Base-by-base conservation (phyloP, 2,113 vertebrate species). In the Brienomyrus brachyistius region DNA sequence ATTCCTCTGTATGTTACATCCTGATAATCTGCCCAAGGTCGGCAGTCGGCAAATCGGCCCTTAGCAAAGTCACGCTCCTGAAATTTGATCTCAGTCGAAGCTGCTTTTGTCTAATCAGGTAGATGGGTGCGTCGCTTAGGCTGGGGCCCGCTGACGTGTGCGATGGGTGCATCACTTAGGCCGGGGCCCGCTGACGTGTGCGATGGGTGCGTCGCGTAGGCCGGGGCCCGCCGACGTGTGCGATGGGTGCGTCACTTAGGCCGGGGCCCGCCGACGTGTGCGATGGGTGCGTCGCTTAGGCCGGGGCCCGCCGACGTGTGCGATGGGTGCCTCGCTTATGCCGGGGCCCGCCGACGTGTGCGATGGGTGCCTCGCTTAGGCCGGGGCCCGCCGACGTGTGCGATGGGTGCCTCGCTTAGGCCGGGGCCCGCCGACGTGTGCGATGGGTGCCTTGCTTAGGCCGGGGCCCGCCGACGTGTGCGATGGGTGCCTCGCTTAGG, bases 81-180 rank as follows among this genome's bases (percentile, higher is more conserved):
- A 91, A 93, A 91, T 92, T 93, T 94, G 92, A 92, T 93, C 91
- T 91, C 91, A 91, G 94, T 91, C 88, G 88, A 93, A 92, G 66
- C 66, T 92, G 93, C 92, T 94, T 90, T 91, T 54, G 83, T 21
- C 88, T 90, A 91, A 91, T 93, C 91, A 80, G 90, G 90, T 90
- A 90, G 90, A 2, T n/a, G 4, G 62, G 45, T 11, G 35, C 45
- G 0, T 40, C 0, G 15, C 31, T 2, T 3, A 31, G 74, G 10
- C 74, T 5, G n/a, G 11, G 35, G 70, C 35, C 9, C 9, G 5
- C 56, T 23, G 56, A 13, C 48, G 48, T 11, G 48, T 11, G 10
- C 40, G 90, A 2, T n/a, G 4, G 62, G 45, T 5, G 35, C 45
- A 0, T 40, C 0, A 5, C 31, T 2, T 11, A 31, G 74, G 10